Base-by-base conservation (phyloP, 2,113 vertebrate genomes). In the Saguinus midas region DNA sequence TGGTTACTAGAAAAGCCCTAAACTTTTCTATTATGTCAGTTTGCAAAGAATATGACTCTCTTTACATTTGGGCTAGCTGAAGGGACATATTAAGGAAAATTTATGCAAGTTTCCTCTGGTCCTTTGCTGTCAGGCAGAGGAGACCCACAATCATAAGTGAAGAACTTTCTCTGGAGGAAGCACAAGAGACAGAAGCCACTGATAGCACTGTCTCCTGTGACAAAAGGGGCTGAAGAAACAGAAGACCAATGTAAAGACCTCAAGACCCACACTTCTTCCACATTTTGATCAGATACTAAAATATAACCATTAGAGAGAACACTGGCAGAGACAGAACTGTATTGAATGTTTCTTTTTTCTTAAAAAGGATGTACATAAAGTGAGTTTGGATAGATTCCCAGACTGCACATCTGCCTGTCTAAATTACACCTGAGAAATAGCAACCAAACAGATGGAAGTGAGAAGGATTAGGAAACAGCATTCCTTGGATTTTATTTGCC, bases 351-450 rank as follows among this genome's bases (percentile, higher is more conserved):
- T 92, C 89, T 17, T 32, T 80, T 98, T 73, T 35, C 55, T 96
- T 95, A 94, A 93, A 97, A 96, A 57, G 43, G 73, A 94, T 95
- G 68, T 81, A 96, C 94, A 91, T 93, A 91, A 87, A 96, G 32
- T 92, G 82, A 93, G 97, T 88, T 95, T 85, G 32, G 92, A 97
- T 90, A 32, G 64, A 79, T 97, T 98, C 45, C 90, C 96, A 98
- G 95, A 94, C 61, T 84, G 43, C 81, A 95, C 94, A 92, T 81
- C 96, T 98, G 87, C 95, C 76, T 97, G 92, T 95, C 64, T 96
- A 79, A 97, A 83, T 97, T 96, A 78, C 18, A 98, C 97, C 97
- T 98, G 88, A 91, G 52, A 48, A 35, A 27, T 45, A 95, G 43
- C 43, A 97, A 72, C 75, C 64, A 95, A 98, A 98, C 90, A 97